Evolutionary conservation across 35 echinoderm and acorn worm genomes (phyloP).

Genomic region (Heliocidaris erythrogramma): DNA sequence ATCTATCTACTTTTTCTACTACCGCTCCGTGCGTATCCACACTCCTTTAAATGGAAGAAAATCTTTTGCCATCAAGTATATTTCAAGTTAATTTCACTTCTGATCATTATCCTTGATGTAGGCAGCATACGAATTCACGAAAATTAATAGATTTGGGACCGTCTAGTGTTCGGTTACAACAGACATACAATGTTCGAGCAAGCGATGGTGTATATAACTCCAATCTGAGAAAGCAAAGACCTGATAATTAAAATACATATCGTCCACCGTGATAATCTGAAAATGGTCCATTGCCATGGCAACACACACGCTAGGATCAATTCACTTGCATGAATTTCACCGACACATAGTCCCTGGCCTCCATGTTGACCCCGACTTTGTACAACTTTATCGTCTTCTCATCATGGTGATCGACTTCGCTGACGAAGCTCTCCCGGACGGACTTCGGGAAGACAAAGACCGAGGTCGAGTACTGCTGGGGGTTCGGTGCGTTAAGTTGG

Average conservation of each 20-base stretch:
- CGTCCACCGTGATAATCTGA: neutral
- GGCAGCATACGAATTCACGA: neutral
- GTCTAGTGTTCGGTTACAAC: neutral
- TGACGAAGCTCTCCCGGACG: constrained; percentile 51
- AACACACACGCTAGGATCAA: neutral
- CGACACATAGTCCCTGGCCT: constrained; percentile 67
- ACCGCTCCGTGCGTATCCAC: too few species aligned
- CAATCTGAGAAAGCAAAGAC: neutral
- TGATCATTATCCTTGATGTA: neutral
- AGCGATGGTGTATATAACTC: neutral
- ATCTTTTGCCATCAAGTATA: too few species aligned
- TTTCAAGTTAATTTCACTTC: too few species aligned
- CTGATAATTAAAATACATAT: neutral
- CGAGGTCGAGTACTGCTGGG: constrained; percentile 60
- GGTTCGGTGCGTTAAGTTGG: constrained; percentile 39
- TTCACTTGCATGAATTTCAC: constrained; percentile 66
- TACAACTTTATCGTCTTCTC: constrained; percentile 71
- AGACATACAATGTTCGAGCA: neutral
- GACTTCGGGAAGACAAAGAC: constrained; percentile 65
- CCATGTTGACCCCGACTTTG: constrained; percentile 61
- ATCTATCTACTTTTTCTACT: too few species aligned
- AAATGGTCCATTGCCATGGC: neutral
- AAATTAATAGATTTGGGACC: neutral
- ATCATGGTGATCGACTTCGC: constrained; percentile 53
- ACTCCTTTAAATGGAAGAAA: too few species aligned